Base-by-base conservation (phyloP, 2,888 invertebrate species). In the Drosophila diplacantha region DNA sequence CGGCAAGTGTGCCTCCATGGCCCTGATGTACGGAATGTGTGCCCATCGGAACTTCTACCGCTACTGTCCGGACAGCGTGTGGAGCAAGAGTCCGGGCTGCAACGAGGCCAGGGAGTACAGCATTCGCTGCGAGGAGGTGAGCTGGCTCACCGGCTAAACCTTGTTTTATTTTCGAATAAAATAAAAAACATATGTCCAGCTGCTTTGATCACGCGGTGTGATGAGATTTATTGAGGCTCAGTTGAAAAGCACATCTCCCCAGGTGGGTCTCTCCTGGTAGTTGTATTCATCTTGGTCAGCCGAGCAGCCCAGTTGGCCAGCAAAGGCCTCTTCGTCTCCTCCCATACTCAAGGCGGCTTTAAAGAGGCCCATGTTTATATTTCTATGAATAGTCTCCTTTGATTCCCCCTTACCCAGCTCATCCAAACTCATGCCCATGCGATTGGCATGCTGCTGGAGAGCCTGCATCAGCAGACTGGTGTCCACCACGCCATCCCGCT, bases 171-270 rank as follows among this genome's bases (percentile, higher is more conserved):
- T 52, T 12, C 2, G 29, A 43, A 41, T 20, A 12, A 26, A 55
- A 66, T 59, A 55, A 65, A 68, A 11, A 14, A 5, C 3, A 32
- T 5, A 26, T 31, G 20, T 44, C 14, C n/a, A 67, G 46, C 44
- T 58, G 67, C 50, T 58, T 46, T 46, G 34, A 50, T 52, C 64
- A 39, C 39, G 24, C 1, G 22, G 16, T 12, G 38, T 61, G 32
- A 37, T 50, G 22, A 5, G 7, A 43, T 53, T 51, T 46, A 43
- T 12, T 35, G 9, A 9, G 9, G 8, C 16, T 56, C 31, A 77
- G 37, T 65, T 68, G n/a, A 81, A 67, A 41, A 81, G 63, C 4
- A 75, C 60, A 50, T 83, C 63, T n/a, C 64, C 71, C 79, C 79
- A 78, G 39, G 64, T 75, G 26, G 62, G 54, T 43, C 59, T 46